Base-by-base conservation (phyloP, 2,113 vertebrate genomes). In the Anas platyrhynchos region DNA sequence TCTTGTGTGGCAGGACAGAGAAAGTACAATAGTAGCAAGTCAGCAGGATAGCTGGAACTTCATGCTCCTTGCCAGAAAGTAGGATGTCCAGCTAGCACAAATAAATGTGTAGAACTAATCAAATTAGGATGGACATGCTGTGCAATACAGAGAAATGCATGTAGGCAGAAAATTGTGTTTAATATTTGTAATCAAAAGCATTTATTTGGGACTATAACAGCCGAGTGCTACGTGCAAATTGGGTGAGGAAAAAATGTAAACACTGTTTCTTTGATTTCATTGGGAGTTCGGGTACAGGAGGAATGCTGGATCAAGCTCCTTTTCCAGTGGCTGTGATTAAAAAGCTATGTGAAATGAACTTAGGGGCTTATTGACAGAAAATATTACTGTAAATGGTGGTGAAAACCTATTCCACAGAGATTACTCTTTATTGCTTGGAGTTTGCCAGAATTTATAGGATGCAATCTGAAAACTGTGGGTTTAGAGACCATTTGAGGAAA, bases 71-170 rank as follows among this genome's bases (percentile, higher is more conserved):
- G 96, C 96, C 95, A 96, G 95, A 94, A 97, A 94, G 81, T 1
- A 86, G 95, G 91, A 93, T 96, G 96, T 94, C 91, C 89, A 96
- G 87, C 92, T 96, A 96, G 96, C 91, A 83, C 89, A 97, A 97
- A 97, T 95, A 97, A 96, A 96, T 97, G 96, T 94, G 96, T 96
- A 97, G 95, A 96, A 93, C 95, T 97, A 97, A 97, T 97, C 97
- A 97, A 97, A 97, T 97, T 97, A 97, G 94, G 91, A 96, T 75
- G 91, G 91, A 81, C 97, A 97, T 96, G 96, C 96, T 97, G 96
- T 96, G 97, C 91, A 93, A 94, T 90, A 97, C 97, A 97, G 95
- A 96, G 94, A 94, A 94, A 97, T 91, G 92, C 96, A 97, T 96
- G 94, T 96, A 96, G 93, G 97, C 96, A 97, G 96, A 97, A 97